phyloP scores from a whole-genome alignment of 2,113 vertebrate species.

The Oncorhynchus tshawytscha region DNA sequence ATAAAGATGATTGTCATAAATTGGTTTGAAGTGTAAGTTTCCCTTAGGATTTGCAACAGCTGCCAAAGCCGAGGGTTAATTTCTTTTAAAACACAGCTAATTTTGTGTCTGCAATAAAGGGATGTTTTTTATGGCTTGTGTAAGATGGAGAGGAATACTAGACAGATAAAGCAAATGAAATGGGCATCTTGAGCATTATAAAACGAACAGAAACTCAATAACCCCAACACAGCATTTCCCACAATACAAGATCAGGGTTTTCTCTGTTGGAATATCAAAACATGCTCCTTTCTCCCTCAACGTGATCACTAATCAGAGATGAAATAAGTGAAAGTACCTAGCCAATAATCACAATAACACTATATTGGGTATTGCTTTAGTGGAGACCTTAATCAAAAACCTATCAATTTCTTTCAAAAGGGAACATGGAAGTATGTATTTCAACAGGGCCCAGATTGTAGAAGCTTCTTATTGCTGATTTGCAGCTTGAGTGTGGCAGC shows the following conservation, averaged over 20 bases:
- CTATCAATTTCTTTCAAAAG: no score
- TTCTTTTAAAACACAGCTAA: not conserved
- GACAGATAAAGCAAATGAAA: not conserved
- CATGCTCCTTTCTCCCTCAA: not conserved
- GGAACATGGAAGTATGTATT: not conserved
- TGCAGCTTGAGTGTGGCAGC: not conserved
- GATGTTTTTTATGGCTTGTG: not conserved
- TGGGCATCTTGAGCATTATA: constrained; percentile 1
- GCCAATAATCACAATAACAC: not conserved
- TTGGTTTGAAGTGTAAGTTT: not conserved
- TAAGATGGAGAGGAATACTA: not conserved
- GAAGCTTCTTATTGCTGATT: not conserved
- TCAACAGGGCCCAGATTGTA: no score
- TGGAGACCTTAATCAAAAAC: no score
- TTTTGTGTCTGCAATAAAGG: not conserved
- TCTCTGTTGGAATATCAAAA: not conserved
- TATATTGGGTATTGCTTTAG: not conserved
- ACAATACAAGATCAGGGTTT: not conserved
- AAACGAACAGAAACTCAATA: not conserved
- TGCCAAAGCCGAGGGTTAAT: not conserved
- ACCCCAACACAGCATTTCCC: not conserved
- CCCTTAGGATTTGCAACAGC: constrained; percentile 4
- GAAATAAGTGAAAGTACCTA: not conserved
- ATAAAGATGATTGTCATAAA: constrained; percentile 11
- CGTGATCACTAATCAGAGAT: not conserved